Evolutionary conservation across 2,113 vertebrate species (phyloP).

Genomic region (Copsychus sechellarum): DNA sequence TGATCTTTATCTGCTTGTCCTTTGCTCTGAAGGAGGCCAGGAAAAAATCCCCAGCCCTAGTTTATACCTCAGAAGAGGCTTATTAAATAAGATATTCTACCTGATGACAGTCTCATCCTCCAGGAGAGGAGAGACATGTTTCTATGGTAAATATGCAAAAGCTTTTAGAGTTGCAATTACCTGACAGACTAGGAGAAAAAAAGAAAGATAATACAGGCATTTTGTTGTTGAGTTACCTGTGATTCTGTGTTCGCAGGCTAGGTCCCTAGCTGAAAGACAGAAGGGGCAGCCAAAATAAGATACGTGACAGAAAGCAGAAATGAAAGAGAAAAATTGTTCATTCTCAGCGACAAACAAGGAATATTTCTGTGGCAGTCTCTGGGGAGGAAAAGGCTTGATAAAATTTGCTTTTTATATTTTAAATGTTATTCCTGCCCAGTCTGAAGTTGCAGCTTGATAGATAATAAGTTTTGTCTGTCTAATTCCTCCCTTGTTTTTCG

Average conservation of each 20-base stretch:
- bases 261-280: conserved; percentile 19
- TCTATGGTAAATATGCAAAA: conserved; percentile 33
- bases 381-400: conserved; percentile 26
- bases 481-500: conserved; percentile 21
- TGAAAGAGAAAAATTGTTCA: conserved; percentile 37
- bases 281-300: conserved; percentile 63
- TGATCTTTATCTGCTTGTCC: conserved; percentile 62
- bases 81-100: conserved; percentile 47
- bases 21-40: conserved; percentile 37
- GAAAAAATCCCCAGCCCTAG: not conserved
- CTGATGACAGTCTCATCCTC: conserved; percentile 17
- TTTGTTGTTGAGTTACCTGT: conserved; percentile 54
- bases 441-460: conserved; percentile 19
- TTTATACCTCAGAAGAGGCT: conserved; percentile 18
- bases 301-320: conserved; percentile 43
- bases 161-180: conserved; percentile 39
- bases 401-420: conserved; percentile 38
- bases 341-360: conserved; percentile 31
- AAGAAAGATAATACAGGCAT: conserved; percentile 8
- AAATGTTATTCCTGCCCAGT: conserved; percentile 11
- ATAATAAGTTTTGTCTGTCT: conserved; percentile 15
- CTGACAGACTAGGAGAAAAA: not conserved
- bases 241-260: conserved; percentile 12
- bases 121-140: conserved; percentile 13
- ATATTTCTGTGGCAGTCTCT: conserved; percentile 37